These are phyloP conservation scores for Deilephila elpenor DNA, from an alignment of 2,888 invertebrate genomes.

Conservation along the genomic window DNA sequence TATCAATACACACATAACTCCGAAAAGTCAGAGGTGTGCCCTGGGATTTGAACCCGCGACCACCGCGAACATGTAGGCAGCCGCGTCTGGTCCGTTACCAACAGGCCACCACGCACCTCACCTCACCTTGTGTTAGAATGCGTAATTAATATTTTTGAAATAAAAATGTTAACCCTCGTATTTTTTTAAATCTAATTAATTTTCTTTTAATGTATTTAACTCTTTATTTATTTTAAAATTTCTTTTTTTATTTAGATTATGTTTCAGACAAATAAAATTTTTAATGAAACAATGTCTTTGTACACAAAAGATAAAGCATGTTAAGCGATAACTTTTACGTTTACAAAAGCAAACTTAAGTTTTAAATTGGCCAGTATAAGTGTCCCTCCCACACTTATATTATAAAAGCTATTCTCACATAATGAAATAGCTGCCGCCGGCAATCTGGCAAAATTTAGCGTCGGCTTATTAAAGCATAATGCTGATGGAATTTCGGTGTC, in stretches of 20 bases:
- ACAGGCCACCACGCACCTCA: too few species aligned
- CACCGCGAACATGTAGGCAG: too few species aligned
- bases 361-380: slow-evolving; percentile 37
- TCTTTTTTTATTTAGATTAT: too few species aligned
- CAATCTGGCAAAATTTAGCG: slow-evolving; percentile 63
- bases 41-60: too few species aligned
- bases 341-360: background rate
- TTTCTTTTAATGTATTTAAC: background rate
- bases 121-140: background rate
- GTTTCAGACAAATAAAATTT: too few species aligned
- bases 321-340: background rate
- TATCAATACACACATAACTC: too few species aligned
- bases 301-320: too few species aligned
- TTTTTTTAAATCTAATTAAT: background rate
- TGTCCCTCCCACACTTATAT: slow-evolving; percentile 34
- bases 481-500: slow-evolving; percentile 75
- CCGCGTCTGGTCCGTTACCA: too few species aligned
- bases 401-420: slow-evolving; percentile 53
- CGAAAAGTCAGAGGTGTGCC: too few species aligned
- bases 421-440: slow-evolving; percentile 62
- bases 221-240: background rate
- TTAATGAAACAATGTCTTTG: too few species aligned
- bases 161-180: background rate
- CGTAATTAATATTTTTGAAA: background rate
- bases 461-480: slow-evolving; percentile 70